Conservation (phyloP, 2,797 vertebrate genomes). For the Pipistrellus pipistrellus region DNA sequence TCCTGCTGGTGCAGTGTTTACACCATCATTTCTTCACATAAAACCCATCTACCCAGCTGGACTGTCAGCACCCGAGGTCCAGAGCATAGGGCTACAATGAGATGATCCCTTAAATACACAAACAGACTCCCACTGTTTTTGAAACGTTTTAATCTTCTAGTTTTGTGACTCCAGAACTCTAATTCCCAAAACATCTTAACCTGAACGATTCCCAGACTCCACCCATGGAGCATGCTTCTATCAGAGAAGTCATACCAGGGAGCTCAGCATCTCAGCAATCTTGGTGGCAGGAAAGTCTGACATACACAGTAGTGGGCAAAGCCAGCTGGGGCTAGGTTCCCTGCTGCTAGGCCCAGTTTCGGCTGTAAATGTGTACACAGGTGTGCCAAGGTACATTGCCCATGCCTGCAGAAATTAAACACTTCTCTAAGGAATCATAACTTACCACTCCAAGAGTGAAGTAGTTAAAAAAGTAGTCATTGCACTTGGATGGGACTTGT, state of each 20-base stretch:
- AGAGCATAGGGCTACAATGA: not conserved
- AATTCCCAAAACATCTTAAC: conserved; percentile 6
- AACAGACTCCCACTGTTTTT: not conserved
- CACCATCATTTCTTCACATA: not conserved
- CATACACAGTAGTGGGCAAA: not conserved
- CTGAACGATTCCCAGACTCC: not conserved
- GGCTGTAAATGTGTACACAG: not conserved
- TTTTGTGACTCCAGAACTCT: conserved; percentile 18
- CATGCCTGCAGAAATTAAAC: not conserved
- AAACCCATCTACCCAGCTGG: not conserved
- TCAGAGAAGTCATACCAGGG: not conserved
- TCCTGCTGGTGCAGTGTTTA: not conserved
- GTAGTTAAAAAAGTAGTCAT: conserved; percentile 99
- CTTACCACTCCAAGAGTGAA: conserved; percentile 99
- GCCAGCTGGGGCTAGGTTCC: not conserved
- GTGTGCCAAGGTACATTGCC: not conserved
- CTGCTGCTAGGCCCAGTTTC: not conserved
- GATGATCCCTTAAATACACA: not conserved
- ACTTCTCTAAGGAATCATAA: conserved; percentile 76
- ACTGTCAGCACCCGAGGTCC: not conserved
- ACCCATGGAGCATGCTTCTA: not conserved
- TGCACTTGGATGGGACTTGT: conserved; percentile 99
- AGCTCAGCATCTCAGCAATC: not conserved
- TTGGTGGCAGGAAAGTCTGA: not conserved
- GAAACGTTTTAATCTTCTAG: not conserved